Evolutionary conservation across 2,113 vertebrate genomes (phyloP).

Genomic region (Dissostichus mawsoni): DNA sequence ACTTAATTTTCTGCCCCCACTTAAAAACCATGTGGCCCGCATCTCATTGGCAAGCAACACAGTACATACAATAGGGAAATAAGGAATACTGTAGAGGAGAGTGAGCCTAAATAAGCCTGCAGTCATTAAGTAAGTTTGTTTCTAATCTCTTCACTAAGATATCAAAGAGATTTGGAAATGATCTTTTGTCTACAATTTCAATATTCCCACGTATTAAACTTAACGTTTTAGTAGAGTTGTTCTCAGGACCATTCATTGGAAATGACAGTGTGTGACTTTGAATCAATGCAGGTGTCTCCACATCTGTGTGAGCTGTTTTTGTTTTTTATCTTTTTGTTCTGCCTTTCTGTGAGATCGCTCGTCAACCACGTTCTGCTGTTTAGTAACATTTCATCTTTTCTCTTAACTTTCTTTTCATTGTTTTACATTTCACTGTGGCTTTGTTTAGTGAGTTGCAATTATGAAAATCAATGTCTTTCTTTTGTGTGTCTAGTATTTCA

Average conservation of each 20-base stretch:
- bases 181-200: constrained; percentile 61
- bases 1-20: constrained; percentile 64
- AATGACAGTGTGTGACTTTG: no score
- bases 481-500: no score
- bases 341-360: no score
- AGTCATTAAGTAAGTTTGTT: constrained; percentile 24
- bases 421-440: no score
- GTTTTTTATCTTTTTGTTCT: no score
- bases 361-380: no score
- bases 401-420: no score
- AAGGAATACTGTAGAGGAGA: constrained; percentile 43
- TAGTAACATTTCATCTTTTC: no score
- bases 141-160: constrained; percentile 32
- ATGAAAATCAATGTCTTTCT: no score
- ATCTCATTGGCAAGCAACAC: constrained; percentile 29
- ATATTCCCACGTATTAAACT: not conserved
- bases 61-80: constrained; percentile 1
- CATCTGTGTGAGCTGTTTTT: no score
- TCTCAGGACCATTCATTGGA: not conserved
- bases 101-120: constrained; percentile 38
- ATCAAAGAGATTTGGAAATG: constrained; percentile 61
- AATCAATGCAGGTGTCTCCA: no score
- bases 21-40: constrained; percentile 47
- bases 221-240: not conserved
- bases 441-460: no score